Evolutionary conservation across 2,888 invertebrate species (phyloP).

Genomic region (Clusia tigrina): DNA sequence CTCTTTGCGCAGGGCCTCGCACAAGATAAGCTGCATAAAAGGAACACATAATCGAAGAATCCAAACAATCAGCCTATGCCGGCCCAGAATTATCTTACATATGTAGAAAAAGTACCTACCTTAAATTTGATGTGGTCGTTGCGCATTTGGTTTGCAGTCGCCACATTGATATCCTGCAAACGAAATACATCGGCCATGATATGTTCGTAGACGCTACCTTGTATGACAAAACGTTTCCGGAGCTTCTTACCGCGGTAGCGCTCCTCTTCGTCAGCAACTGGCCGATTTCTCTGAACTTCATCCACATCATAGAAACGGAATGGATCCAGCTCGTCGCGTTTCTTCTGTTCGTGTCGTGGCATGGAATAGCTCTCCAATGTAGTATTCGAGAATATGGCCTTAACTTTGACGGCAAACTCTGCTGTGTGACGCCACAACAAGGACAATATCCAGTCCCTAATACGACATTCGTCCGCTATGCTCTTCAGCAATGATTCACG

Average conservation of each 20-base stretch:
- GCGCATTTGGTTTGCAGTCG: constrained; percentile 51
- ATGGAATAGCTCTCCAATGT: constrained; percentile 51
- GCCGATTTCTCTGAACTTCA: too few relatives aligned
- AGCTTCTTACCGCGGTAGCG: too few relatives aligned
- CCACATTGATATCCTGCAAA: constrained; percentile 44
- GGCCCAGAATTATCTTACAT: too few relatives aligned
- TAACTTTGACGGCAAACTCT: constrained; percentile 46
- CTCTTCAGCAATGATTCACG: constrained; percentile 44
- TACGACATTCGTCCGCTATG: constrained; percentile 49
- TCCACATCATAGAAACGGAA: constrained; percentile 54
- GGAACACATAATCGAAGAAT: background rate
- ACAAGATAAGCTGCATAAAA: constrained; percentile 38
- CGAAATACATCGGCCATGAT: constrained; percentile 48
- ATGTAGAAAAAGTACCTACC: constrained; percentile 19
- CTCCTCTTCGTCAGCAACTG: background rate
- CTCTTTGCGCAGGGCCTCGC: constrained; percentile 47
- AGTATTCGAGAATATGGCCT: constrained; percentile 52
- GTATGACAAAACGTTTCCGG: constrained; percentile 40
- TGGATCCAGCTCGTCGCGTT: constrained; percentile 41
- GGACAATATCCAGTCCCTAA: constrained; percentile 51
- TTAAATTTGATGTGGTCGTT: constrained; percentile 48
- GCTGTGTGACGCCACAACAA: constrained; percentile 40
- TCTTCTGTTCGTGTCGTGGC: constrained; percentile 31
- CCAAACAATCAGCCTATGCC: too few relatives aligned
- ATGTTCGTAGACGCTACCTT: constrained; percentile 47